These are phyloP conservation scores for Pempheris klunzingeri DNA, from an alignment of 2,797 vertebrate species.

Conservation along the genomic window DNA sequence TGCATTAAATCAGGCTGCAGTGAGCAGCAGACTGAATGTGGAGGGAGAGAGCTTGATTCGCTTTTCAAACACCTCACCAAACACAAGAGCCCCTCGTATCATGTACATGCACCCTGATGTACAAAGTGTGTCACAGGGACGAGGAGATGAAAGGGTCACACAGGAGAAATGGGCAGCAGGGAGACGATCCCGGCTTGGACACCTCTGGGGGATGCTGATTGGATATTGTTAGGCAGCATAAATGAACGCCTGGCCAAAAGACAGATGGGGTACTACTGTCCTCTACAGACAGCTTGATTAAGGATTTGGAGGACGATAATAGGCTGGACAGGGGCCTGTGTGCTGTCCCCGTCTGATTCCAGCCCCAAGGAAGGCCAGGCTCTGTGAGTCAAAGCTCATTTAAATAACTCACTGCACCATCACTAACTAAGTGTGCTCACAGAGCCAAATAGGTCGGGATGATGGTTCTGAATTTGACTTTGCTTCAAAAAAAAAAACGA, in stretches of 20 bases:
- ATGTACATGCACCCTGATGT: no score
- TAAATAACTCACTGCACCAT: conserved; percentile 81
- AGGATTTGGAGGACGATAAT: conserved; percentile 73
- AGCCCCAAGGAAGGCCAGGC: conserved; percentile 74
- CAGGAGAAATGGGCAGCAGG: conserved; percentile 55
- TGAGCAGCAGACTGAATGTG: conserved; percentile 52
- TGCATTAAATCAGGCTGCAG: conserved; percentile 71
- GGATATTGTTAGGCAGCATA: conserved; percentile 67
- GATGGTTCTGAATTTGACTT: conserved; percentile 60
- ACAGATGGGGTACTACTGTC: conserved; percentile 55
- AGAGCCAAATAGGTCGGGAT: conserved; percentile 76
- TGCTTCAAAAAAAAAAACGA: conserved; percentile 21
- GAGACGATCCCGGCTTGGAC: conserved; percentile 52
- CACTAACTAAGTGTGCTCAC: conserved; percentile 68
- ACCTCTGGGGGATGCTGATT: conserved; percentile 59
- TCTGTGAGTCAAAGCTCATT: conserved; percentile 78
- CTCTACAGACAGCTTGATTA: conserved; percentile 73
- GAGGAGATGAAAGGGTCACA: conserved; percentile 65
- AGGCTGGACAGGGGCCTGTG: conserved; percentile 66
- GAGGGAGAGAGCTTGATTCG: conserved; percentile 51
- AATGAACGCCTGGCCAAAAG: conserved; percentile 57
- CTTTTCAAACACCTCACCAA: conserved; percentile 61
- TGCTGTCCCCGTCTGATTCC: conserved; percentile 67
- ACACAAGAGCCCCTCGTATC: conserved; percentile 64
- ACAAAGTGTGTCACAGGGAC: conserved; percentile 57